phyloP scores from a whole-genome alignment of 2,888 invertebrate species.

The Drosophila nr. perissopoda region DNA sequence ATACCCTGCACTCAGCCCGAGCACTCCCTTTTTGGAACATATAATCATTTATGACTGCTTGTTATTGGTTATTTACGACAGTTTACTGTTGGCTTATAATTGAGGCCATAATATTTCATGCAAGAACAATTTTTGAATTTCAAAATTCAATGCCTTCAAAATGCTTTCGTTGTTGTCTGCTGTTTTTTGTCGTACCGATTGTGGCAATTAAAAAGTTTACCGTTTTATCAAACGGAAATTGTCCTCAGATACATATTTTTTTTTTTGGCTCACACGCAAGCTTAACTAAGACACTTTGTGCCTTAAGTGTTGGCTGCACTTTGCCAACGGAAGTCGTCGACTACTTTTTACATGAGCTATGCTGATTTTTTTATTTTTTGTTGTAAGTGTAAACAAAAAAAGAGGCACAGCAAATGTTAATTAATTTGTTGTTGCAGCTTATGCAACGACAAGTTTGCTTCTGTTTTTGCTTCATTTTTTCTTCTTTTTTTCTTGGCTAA shows the following conservation, averaged over 20 bases:
- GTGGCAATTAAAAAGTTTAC: conserved; percentile 49
- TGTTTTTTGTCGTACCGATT: conserved; percentile 21
- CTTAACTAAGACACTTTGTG: conserved; percentile 38
- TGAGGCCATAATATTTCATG: neutral
- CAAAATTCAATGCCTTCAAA: neutral
- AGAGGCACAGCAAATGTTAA: conserved; percentile 39
- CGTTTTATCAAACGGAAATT: conserved; percentile 54
- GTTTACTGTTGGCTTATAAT: neutral
- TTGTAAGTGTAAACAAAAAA: conserved; percentile 19
- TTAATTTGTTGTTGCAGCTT: conserved; percentile 42
- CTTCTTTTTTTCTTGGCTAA: neutral
- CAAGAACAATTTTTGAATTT: conserved; percentile 6
- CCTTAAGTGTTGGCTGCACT: conserved; percentile 51
- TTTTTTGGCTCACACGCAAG: conserved; percentile 11
- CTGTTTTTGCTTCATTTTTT: conserved; percentile 14
- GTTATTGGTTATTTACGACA: neutral
- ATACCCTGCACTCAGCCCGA: neutral
- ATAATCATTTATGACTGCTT: neutral
- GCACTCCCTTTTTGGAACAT: neutral
- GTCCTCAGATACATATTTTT: conserved; percentile 28
- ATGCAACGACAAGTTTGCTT: conserved; percentile 51
- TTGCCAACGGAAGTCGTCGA: conserved; percentile 62
- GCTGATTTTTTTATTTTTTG: conserved; percentile 25
- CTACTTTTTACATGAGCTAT: conserved; percentile 58
- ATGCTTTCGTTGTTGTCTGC: conserved; percentile 8